These are phyloP conservation scores for Athrips mouffetella DNA, from an alignment of 2,888 invertebrate genomes.

Conservation along the genomic window DNA sequence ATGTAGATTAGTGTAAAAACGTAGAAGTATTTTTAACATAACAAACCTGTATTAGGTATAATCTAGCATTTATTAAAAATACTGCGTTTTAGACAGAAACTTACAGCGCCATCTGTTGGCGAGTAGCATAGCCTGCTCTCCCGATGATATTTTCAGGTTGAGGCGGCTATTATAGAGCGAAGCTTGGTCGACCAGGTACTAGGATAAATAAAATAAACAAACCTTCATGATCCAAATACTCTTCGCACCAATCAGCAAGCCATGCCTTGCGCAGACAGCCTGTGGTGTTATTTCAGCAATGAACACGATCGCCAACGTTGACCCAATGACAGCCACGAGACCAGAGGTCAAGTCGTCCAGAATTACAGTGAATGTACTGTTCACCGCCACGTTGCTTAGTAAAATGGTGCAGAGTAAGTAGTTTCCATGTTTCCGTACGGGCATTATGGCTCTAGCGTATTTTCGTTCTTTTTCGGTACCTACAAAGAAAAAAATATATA, in stretches of 20 bases:
- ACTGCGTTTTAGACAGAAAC: too few species aligned
- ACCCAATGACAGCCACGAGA: slow-evolving; percentile 91
- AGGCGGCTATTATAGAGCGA: too few species aligned
- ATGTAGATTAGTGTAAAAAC: too few species aligned
- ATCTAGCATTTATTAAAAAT: too few species aligned
- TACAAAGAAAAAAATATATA: too few species aligned
- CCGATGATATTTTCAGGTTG: too few species aligned
- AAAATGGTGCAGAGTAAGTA: slow-evolving; percentile 92
- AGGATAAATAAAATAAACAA: slow-evolving; percentile 16
- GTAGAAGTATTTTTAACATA: too few species aligned
- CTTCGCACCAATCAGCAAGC: slow-evolving; percentile 95
- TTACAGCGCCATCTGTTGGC: too few species aligned
- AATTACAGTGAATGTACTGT: slow-evolving; percentile 96
- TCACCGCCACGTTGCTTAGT: slow-evolving; percentile 94
- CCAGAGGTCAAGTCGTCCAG: slow-evolving; percentile 97
- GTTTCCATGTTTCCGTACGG: slow-evolving; percentile 95
- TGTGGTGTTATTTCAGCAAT: slow-evolving; percentile 99
- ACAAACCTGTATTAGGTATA: too few species aligned
- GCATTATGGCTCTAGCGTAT: slow-evolving; percentile 93
- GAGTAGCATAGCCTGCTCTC: too few species aligned
- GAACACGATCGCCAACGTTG: slow-evolving; percentile 96
- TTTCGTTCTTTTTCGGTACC: slow-evolving; percentile 88
- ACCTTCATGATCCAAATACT: slow-evolving; percentile 95
- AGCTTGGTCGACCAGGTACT: too few species aligned
- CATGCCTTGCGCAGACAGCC: slow-evolving; percentile 96